phyloP scores from a whole-genome alignment of 2,113 vertebrate species.

The Haplochromis vanheusdeni region DNA sequence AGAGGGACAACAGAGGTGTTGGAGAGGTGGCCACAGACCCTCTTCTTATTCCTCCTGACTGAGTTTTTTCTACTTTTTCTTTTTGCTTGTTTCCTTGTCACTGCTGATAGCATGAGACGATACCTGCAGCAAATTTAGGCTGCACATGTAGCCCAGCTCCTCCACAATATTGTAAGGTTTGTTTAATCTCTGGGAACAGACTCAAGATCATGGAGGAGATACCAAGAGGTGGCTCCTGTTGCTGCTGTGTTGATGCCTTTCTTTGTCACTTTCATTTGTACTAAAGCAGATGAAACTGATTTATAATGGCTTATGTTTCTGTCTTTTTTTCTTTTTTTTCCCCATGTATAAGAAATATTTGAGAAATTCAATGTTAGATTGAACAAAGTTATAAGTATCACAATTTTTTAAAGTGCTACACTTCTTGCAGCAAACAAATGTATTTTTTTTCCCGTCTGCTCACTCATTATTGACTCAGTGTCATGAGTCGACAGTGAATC shows the following conservation, averaged over 20 bases:
- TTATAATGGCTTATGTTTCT: not conserved
- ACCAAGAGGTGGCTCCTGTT: not conserved
- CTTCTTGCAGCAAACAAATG: not conserved
- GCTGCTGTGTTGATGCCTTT: not conserved
- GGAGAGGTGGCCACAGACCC: not conserved
- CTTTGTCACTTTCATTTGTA: not conserved
- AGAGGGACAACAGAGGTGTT: not conserved
- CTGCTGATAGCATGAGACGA: not conserved
- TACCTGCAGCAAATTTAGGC: not conserved
- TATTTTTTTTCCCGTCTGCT: not conserved
- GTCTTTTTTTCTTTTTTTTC: rapidly evolving
- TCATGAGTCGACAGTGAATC: not conserved
- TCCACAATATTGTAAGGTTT: not conserved
- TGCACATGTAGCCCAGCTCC: not conserved
- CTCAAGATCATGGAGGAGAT: not conserved
- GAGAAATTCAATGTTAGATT: not conserved
- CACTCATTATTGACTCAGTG: not conserved
- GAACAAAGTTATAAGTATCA: not conserved
- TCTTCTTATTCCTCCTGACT: not conserved
- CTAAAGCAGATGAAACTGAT: not conserved
- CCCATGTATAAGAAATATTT: not conserved
- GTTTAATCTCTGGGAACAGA: not conserved
- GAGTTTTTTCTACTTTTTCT: not conserved
- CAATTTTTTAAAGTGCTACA: not conserved
- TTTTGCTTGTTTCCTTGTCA: not conserved